Evolutionary conservation across 2,888 invertebrate genomes (phyloP), one percentile per base, ranked within the genome.

Genomic region (Tinea pellionella): DNA sequence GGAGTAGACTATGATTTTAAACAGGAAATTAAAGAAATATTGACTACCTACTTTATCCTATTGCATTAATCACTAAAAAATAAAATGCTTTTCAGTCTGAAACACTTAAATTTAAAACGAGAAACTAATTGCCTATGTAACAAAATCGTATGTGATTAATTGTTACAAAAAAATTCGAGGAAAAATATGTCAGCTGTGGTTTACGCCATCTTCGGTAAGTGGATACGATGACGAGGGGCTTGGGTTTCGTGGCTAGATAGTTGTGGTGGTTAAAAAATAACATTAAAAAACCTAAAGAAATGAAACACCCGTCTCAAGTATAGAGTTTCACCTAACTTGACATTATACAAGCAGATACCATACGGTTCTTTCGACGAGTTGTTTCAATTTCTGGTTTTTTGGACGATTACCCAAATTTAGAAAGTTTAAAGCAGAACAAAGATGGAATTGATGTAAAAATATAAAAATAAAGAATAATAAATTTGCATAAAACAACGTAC

Each of bases 251-350:
- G 70, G 69, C 75, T 78, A 75, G 75, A 73, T 47, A 65, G n/a
- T 69, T 74, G 77, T 70, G 77, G 78, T 80, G 74, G 74, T 73
- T 71, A 70, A 69, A 65, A 68, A 73, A 73, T 72, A 70, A 66
- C n/a, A 12, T 9, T 13, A 29, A 66, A 59, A 51, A 56, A 47
- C n/a, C 67, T 64, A 69, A 72, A 80, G 75, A 74, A 72, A 69
- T 65, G 67, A 68, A 73, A 87, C 75, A 81, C 70, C 70, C 63
- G 63, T 70, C 68, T 69, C 67, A 63, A 69, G 80, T 80, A 68
- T 85, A 73, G 66, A 71, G 75, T 86, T 83, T 75, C 78, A 75
- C 78, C 77, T 78, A 77, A 78, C 47, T 47, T 24, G 53, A 47
- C 47, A 47, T 16, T 47, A 47, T 18, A 19, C 53, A 53, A 53